phyloP scores from a whole-genome alignment of 2,797 vertebrate genomes.

The Zalophus californianus region DNA sequence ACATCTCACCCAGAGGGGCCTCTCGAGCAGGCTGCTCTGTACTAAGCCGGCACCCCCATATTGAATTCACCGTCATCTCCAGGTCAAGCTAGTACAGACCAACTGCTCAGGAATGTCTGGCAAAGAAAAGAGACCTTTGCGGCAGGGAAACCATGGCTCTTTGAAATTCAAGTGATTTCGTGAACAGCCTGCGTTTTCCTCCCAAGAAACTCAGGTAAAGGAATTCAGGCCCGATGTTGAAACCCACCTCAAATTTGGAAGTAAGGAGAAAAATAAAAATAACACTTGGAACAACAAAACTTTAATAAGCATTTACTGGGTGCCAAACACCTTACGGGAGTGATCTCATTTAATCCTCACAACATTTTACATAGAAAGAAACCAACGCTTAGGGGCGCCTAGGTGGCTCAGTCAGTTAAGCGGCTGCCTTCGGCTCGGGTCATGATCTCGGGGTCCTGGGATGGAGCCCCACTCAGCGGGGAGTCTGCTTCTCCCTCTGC shows the following conservation, averaged over 20 bases:
- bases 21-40: neutral
- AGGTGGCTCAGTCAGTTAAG: neutral
- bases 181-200: neutral
- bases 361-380: neutral
- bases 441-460: neutral
- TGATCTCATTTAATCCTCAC: slow-evolving; percentile 4
- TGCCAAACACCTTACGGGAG: neutral
- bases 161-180: neutral
- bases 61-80: neutral
- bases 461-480: neutral
- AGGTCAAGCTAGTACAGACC: neutral
- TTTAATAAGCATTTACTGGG: neutral
- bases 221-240: neutral
- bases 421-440: neutral
- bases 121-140: neutral
- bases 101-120: neutral
- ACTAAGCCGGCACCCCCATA: neutral
- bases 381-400: neutral
- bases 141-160: neutral
- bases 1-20: rapidly evolving
- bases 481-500: neutral
- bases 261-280: neutral
- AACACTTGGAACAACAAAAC: neutral
- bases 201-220: neutral
- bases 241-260: slow-evolving; percentile 38